Evolutionary conservation across 2,888 invertebrate genomes (phyloP).

Genomic region (Micoletzkya japonica): DNA sequence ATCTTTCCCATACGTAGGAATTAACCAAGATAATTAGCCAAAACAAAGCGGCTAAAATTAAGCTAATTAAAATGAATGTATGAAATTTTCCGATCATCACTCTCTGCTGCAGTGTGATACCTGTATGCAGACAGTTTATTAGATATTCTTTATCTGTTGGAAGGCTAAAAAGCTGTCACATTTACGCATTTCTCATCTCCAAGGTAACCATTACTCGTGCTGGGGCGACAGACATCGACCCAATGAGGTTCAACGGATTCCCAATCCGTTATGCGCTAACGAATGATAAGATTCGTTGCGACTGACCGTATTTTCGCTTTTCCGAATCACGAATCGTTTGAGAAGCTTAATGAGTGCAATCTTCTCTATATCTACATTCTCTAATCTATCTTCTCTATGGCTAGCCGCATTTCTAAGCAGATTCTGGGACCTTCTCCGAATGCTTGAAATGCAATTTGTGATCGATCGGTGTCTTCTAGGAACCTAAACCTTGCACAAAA

Average conservation of each 20-base stretch:
- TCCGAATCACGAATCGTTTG: conserved; percentile 11
- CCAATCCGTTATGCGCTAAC: background rate
- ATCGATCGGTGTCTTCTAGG: conserved; percentile 26
- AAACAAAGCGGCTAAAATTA: too few relatives aligned
- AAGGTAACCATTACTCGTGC: background rate
- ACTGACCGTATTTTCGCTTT: conserved; percentile 9
- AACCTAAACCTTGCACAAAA: too few relatives aligned
- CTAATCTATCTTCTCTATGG: conserved; percentile 53
- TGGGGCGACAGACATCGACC: background rate
- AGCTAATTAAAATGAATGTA: too few relatives aligned
- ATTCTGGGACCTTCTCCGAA: conserved; percentile 56
- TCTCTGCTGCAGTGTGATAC: too few relatives aligned
- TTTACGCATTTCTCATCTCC: background rate
- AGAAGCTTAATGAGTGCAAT: conserved; percentile 48
- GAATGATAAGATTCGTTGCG: background rate
- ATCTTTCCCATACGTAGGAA: too few relatives aligned
- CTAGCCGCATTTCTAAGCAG: conserved; percentile 58
- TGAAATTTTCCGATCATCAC: too few relatives aligned
- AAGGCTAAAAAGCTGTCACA: too few relatives aligned
- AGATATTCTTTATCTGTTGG: too few relatives aligned
- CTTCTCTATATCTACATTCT: too few relatives aligned
- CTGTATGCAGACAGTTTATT: too few relatives aligned
- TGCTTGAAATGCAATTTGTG: conserved; percentile 26
- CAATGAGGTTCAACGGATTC: conserved; percentile 17
- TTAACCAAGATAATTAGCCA: too few relatives aligned